phyloP scores from a whole-genome alignment of 2,888 invertebrate genomes.

The Amblyteles armatorius region DNA sequence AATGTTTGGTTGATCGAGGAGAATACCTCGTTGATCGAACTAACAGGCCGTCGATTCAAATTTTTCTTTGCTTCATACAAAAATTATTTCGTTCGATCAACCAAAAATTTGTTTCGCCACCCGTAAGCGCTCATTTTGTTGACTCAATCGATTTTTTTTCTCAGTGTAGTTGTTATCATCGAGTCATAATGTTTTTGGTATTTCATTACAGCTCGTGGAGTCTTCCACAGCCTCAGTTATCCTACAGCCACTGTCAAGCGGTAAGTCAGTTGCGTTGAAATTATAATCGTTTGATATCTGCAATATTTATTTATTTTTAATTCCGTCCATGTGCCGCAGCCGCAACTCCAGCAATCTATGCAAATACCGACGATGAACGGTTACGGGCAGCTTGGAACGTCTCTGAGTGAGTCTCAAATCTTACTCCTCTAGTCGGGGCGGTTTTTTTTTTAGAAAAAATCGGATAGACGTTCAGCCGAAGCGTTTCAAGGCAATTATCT shows the following conservation, averaged over 20 bases:
- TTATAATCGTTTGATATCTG: not conserved
- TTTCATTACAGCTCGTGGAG: slow-evolving; percentile 81
- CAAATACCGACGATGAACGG: slow-evolving; percentile 85
- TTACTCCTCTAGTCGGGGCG: not conserved
- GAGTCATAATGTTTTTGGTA: not conserved
- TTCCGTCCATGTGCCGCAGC: slow-evolving; percentile 72
- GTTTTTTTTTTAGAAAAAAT: slow-evolving; percentile 29
- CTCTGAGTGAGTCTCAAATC: slow-evolving; percentile 82
- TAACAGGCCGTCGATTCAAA: too few species aligned
- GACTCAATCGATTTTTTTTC: too few species aligned
- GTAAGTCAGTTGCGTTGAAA: slow-evolving; percentile 63
- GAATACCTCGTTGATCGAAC: too few species aligned
- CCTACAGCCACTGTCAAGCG: slow-evolving; percentile 84
- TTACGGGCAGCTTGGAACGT: slow-evolving; percentile 83
- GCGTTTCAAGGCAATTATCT: slow-evolving; percentile 83
- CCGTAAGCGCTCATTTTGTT: too few species aligned
- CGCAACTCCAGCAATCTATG: slow-evolving; percentile 84
- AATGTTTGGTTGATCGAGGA: too few species aligned
- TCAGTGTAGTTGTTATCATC: not conserved
- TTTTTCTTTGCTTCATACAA: too few species aligned
- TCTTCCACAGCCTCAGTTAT: slow-evolving; percentile 82
- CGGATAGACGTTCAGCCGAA: slow-evolving; percentile 75
- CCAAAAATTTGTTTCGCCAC: too few species aligned
- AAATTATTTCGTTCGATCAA: too few species aligned
- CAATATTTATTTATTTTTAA: not conserved